Conservation (phyloP, 2,888 invertebrate genomes). For the Apotomis turbidana region DNA sequence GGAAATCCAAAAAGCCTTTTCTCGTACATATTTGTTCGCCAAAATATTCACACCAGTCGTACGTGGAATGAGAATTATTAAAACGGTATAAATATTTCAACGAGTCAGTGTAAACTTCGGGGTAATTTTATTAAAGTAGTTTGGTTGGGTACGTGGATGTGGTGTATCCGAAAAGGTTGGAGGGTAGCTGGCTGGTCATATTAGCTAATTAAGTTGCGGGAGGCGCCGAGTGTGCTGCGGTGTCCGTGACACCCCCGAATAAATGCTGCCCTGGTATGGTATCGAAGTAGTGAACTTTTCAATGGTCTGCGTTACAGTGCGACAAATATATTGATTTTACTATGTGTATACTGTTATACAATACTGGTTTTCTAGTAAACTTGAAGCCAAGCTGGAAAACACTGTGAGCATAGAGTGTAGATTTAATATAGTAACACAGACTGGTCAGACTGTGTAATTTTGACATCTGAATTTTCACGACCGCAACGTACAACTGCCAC, state of each 20-base stretch:
- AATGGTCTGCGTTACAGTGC: not conserved
- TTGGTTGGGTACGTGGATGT: slow-evolving; percentile 55
- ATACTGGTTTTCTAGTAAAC: too few species aligned
- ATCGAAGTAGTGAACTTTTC: not conserved
- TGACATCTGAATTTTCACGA: too few species aligned
- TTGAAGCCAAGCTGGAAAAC: too few species aligned
- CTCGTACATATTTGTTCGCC: slow-evolving; percentile 31
- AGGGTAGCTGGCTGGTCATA: slow-evolving; percentile 68
- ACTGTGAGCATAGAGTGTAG: too few species aligned
- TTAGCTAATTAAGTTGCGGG: slow-evolving; percentile 75
- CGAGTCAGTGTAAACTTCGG: slow-evolving; percentile 62
- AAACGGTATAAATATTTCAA: slow-evolving; percentile 58
- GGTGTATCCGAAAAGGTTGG: slow-evolving; percentile 65
- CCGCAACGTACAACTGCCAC: too few species aligned
- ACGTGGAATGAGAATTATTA: slow-evolving; percentile 30
- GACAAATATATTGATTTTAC: too few species aligned
- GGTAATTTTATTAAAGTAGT: slow-evolving; percentile 56
- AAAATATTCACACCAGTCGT: slow-evolving; percentile 36
- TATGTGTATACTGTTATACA: too few species aligned
- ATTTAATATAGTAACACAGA: too few species aligned
- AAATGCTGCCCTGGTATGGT: slow-evolving; percentile 61
- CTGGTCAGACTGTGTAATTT: too few species aligned
- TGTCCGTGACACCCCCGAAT: slow-evolving; percentile 52
- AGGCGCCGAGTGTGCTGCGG: slow-evolving; percentile 58
- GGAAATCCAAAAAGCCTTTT: slow-evolving; percentile 40